Evolutionary conservation across 2,113 vertebrate genomes (phyloP), one percentile per base, ranked within the genome.

Genomic region (Seriola aureovittata): DNA sequence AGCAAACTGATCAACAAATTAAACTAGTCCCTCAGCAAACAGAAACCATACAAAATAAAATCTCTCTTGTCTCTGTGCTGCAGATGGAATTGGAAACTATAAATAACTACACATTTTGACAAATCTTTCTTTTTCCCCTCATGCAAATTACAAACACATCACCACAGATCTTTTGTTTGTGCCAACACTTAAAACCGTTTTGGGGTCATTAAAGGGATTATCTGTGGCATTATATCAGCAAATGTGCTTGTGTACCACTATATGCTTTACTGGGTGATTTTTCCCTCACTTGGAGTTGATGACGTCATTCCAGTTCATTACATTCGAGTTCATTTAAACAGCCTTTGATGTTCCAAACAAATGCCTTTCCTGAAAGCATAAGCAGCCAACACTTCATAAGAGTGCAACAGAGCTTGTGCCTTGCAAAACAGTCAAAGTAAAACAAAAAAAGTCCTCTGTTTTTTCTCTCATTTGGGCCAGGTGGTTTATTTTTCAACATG

Each of bases 271-370:
- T 42, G 12, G 36, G 13, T 40, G 16, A 34, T 71, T 57, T 76
- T 54, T 36, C 19, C 2, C n/a, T 42, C 32, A 74, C 16, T 78
- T 58, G 10, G 19, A 57, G 48, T 25, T 48, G 63, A 76, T 67
- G 29, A 77, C 25, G 36, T 13, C 32, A 82, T 71, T 46, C 34
- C 29, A 29, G 29, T 29, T 29, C 29, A 29, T 29, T 29, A 59
- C 0, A 65, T 42, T 42, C 10, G 8, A 58, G 21, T 79, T 84
- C 40, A 86, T 74, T 66, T 54, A 66, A 72, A 64, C 5, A 54
- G n/a, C 42, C 67, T 52, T 4, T 79, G 66, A 86, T 71, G 58
- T 71, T 86, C 44, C 60, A 19, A 52, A 57, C 38, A 81, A 69
- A 60, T 69, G 36, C 12, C 14, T 67, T 79, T 75, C 29, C 55